Base-by-base conservation (phyloP, 2,888 invertebrate species). In the Ormyrus labotus region DNA sequence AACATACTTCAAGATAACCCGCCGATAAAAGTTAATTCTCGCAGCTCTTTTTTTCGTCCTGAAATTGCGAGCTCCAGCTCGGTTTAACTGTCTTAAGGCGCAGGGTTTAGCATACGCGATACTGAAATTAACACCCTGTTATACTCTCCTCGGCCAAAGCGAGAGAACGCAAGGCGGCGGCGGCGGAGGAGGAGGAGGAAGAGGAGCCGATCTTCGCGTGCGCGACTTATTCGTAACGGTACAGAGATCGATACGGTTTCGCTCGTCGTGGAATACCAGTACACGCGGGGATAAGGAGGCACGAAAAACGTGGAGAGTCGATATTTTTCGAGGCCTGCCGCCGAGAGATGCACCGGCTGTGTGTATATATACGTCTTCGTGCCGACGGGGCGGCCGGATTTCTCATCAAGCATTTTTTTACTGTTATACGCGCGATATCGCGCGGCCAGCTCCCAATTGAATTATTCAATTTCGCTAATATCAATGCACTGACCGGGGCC, bases 121-220 rank as follows among this genome's bases (percentile, higher is more conserved):
- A 81, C 82, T 83, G 80, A 82, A 83, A 85, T 83, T 83, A 83
- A 84, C 84, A 84, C 84, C 81, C 72, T 78, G 50, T 74, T 78
- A 70, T 53, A 53, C 50, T 34, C 64, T 53, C n/a, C 9, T 4
- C 48, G 34, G 48, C 51, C 47, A 11, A 13, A 13, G 4, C 45
- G 50, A 55, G 11, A 13, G n/a, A 58, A 13, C n/a, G 57, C 48
- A 11, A 63, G 47, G 51, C 10, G 34, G 34, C 34, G 34, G 19
- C 61, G 58, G 4, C 51, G 61, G 7, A 60, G 73, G 53, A 55
- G 55, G 51, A 63, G 13, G 55, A 61, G 53, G 53, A 60, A 63
- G 48, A 57, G 51, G 58, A 77, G 67, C 65, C 70, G 78, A 79
- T 76, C 58, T 72, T 76, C 70, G 76, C 76, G 79, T 79, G 81